Base-by-base conservation (phyloP, 1,140 invertebrate species). In the Sweltsa coloradensis region DNA sequence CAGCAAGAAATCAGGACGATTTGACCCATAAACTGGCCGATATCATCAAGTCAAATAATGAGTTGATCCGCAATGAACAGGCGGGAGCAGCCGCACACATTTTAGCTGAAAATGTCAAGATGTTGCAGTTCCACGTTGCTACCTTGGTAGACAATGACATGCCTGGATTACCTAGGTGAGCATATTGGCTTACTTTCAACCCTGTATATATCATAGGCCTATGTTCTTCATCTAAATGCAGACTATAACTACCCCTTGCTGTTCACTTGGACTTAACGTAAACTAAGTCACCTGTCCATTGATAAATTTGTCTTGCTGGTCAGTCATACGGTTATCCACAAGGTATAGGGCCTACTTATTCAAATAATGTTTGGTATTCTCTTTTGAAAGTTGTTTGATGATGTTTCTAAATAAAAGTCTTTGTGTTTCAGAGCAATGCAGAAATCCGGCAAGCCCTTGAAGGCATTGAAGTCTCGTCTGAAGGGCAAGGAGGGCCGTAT, bases 1-100 rank as follows among this genome's bases (percentile, higher is more conserved):
- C 94, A 1, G 94, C 95, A 1, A 87, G 92, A 63, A 99, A 98
- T 79, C 81, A 82, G 68, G 97, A 99, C 65, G 97, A 99, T 79
- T 77, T 99, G 51, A 99, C 97, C 0, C 94, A 99, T 64, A 99
- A 99, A 70, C 69, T 99, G 9, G 80, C 95, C 0, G 97, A 99
- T 64, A 99, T 99, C 31, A 92, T 99, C 26, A 99, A 99, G 73
- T 78, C 89, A 2, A 99, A 99, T 63, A 98, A 97, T 68, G 94
- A 99, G 65, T 65, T 99, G 19, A 72, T 85, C 44, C 78, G 89
- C 49, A 99, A 99, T 68, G 97, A 99, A 69, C 81, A 91, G 55
- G 82, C 85, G 40, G 97, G 97, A 25, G 93, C 92, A 19, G 94
- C 97, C 0, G 86, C 94, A 18, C 96, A 99, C 61, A 91, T 99